phyloP scores from a whole-genome alignment of 2,888 invertebrate genomes.

The Apocheima hispidaria region DNA sequence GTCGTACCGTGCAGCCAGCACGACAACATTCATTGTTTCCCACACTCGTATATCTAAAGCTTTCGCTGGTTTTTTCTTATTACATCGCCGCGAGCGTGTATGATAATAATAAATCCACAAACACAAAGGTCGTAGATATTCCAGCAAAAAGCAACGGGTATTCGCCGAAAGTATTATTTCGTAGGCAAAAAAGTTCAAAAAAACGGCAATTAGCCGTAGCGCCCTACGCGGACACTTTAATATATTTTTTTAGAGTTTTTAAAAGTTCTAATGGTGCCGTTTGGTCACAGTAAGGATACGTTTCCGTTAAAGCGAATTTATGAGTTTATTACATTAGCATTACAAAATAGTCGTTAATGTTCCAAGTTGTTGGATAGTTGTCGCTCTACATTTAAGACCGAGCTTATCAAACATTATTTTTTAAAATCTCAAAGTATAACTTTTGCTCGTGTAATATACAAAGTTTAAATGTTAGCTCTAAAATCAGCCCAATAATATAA shows the following conservation, averaged over 20 bases:
- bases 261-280: constrained; percentile 28
- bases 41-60: constrained; percentile 49
- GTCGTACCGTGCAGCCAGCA: not conserved
- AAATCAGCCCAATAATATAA: no score
- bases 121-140: constrained; percentile 59
- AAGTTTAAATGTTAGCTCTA: no score
- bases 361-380: not conserved
- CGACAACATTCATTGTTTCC: constrained; percentile 27
- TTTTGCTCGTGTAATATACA: no score
- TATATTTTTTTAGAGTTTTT: constrained; percentile 45
- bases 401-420: not conserved
- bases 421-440: no score
- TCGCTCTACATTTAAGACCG: not conserved
- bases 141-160: constrained; percentile 57
- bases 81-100: constrained; percentile 49
- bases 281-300: constrained; percentile 15
- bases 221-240: constrained; percentile 49
- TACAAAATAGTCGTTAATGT: constrained; percentile 10
- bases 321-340: constrained; percentile 27
- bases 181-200: constrained; percentile 52
- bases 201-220: constrained; percentile 61
- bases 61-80: constrained; percentile 59
- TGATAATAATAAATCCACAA: constrained; percentile 63
- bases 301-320: constrained; percentile 27
- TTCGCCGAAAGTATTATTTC: constrained; percentile 57